Base-by-base conservation (phyloP, 2,888 invertebrate species). In the Cheilosia urbana region DNA sequence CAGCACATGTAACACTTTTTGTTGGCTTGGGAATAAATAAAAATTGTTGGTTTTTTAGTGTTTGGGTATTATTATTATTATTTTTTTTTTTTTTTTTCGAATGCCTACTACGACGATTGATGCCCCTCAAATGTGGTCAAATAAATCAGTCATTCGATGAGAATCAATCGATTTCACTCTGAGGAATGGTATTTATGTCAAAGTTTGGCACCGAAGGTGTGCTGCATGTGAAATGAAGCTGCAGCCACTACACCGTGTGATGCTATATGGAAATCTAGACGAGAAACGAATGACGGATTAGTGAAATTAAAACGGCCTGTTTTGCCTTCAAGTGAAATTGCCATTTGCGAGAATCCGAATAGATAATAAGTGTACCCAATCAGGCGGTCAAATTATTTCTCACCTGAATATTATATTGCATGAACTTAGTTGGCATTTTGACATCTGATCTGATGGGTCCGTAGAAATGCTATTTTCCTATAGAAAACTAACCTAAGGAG, bases 1-100 rank as follows among this genome's bases (percentile, higher is more conserved):
- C 92, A 91, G 90, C 60, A 62, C 45, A 62, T 82, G 69, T 71
- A 63, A 58, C 60, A 57, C 81, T 65, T 69, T 47, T 60, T 47
- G 51, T 77, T 37, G 15, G 60, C 65, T 55, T 53, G 47, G 66
- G 78, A 83, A 71, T 53, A 51, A 82, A 65, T 45, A 51, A 34
- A 37, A 58, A 49, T 49, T 40, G 24, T 69, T 57, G 30, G 57
- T 63, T 60, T 1, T 45, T 30, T 47, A 47, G 13, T 63, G 11
- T 69, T 69, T 11, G 45, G 9, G 57, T 66, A n/a, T 47, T n/a
- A n/a, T n/a, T n/a, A n/a, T n/a, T n/a, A n/a, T n/a, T n/a, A n/a
- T n/a, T n/a, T n/a, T 21, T 21, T 2, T 65, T 49, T 45, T 68
- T 55, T 60, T 69, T 13, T 60, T 45, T 42, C 11, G 4, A 63